Evolutionary conservation across 2,888 invertebrate species (phyloP), one percentile per base, ranked within the genome.

Genomic region (Corbicula japonica): DNA sequence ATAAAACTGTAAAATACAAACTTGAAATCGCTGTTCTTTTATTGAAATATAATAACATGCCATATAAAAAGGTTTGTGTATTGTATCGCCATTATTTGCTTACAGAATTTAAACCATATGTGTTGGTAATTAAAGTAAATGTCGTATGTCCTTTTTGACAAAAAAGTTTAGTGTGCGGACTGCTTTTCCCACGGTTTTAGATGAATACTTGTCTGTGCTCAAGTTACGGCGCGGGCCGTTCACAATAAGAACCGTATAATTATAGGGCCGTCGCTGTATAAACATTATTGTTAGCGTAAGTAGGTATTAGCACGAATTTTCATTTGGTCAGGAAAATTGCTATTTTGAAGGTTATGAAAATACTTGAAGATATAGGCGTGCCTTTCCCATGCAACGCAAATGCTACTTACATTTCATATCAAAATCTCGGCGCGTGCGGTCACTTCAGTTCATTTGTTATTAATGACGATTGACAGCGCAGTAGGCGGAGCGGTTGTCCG

Each of bases 401-500:
- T 26, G 50, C 65, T 65, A 60, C 56, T 66, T 70, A 74, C 63
- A 70, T 60, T 76, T 69, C 61, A 66, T 66, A 70, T 58, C 32
- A 76, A 79, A 76, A 50, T 56, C 21, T 12, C 34, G 75, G 77
- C 83, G 83, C 83, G 83, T 83, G 83, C 83, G 80, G 74, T 66
- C 70, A 73, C 60, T 72, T 70, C 61, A 65, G 69, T 69, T 76
- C 80, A 73, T 65, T 80, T 78, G 80, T 70, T 83, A 34, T 62
- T 23, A 23, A 23, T 48, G 26, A 73, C 73, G 50, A 80, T 41
- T 80, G 80, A 73, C 80, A 70, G 68, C 4, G 8, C 12, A 21
- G 46, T 23, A 46, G 80, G 80, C 66, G 78, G 77, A 30, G 72
- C 48, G 41, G 41, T 26, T 21, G 10, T 1, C 1, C 21, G n/a